Base-by-base conservation (phyloP, 2,888 invertebrate species). In the Podotricha telesiphe region DNA sequence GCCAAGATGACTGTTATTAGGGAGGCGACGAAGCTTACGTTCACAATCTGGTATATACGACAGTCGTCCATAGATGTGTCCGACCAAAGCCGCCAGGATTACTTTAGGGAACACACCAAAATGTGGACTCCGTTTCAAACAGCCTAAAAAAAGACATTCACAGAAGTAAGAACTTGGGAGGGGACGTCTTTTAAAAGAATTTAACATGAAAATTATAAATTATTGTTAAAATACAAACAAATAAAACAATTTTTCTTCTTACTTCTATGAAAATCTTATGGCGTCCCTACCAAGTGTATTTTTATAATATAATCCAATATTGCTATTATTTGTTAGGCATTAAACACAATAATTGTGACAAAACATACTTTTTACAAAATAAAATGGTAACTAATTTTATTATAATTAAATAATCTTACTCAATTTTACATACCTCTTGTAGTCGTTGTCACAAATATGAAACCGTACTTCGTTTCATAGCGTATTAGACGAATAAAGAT, bases 21-120 rank as follows among this genome's bases (percentile, higher is more conserved):
- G 96, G 59, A 97, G 86, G 28, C 90, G 86, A 93, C 97, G 95
- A 13, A 97, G 88, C 83, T 96, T 96, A 77, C 95, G 94, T 0
- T 96, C 96, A 85, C 97, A 97, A 75, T 91, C 90, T 13, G 88
- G 82, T 77, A 96, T 94, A 82, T 96, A 97, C 2, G 96, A 96
- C 58, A 96, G 82, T 82, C 97, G 96, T 1, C 97, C 97, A 11
- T 94, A 65, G 75, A 96, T 93, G 86, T 96, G 97, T 1, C 97
- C 97, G 50, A 95, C 56, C 6, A 95, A 79, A 2, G 94, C 94
- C 22, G 95, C 95, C 42, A 93, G 82, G 0, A 94, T 77, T 20
- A 96, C 94, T 87, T 97, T 97, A 3, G 96, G 96, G 15, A 91
- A 85, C 0, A 94, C 93, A 15, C 97, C 97, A 85, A 94, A 96